A percentile compares a stretch with the other conserved stretches of the same genome.
phyloP scores from a whole-genome alignment of 1,140 invertebrate species.

The Aphaenogaster floridana region DNA sequence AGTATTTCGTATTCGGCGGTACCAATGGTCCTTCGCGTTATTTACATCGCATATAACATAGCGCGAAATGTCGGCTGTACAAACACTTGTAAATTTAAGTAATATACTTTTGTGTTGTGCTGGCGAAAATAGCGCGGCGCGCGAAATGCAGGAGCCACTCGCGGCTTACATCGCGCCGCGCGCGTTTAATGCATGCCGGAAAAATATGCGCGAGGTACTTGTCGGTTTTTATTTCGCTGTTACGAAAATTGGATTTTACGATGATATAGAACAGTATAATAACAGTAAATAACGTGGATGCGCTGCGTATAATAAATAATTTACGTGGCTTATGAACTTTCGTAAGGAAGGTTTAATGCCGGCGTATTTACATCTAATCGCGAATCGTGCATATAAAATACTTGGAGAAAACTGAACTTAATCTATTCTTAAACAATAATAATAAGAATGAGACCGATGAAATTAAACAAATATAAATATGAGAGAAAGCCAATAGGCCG shows the following conservation, averaged over 20 bases:
- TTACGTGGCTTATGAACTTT: constrained; percentile 28
- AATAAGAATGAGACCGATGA: too few species aligned
- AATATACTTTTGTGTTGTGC: constrained; percentile 52
- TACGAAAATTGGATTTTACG: constrained; percentile 58
- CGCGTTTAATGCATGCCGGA: constrained; percentile 47
- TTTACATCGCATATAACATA: background rate
- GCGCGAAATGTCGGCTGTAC: constrained; percentile 2
- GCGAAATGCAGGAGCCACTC: constrained; percentile 35
- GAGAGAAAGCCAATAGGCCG: too few species aligned
- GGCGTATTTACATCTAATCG: background rate
- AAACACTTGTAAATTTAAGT: constrained; percentile 57
- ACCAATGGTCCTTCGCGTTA: constrained; percentile 20
- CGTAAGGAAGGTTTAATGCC: background rate
- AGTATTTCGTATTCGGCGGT: constrained; percentile 7
- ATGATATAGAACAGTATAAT: constrained; percentile 45
- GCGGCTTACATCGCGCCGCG: constrained; percentile 50
- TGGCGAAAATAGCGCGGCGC: constrained; percentile 32
- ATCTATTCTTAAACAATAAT: background rate
- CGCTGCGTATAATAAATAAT: constrained; percentile 17
- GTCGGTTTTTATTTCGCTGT: constrained; percentile 58
- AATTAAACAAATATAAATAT: too few species aligned
- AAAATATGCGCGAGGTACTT: constrained; percentile 54
- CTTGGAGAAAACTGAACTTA: background rate
- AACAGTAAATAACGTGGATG: constrained; percentile 45
- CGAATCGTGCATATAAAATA: background rate